These are phyloP conservation scores for Hyposoter didymator DNA, from an alignment of 2,888 invertebrate species.

Conservation along the genomic window DNA sequence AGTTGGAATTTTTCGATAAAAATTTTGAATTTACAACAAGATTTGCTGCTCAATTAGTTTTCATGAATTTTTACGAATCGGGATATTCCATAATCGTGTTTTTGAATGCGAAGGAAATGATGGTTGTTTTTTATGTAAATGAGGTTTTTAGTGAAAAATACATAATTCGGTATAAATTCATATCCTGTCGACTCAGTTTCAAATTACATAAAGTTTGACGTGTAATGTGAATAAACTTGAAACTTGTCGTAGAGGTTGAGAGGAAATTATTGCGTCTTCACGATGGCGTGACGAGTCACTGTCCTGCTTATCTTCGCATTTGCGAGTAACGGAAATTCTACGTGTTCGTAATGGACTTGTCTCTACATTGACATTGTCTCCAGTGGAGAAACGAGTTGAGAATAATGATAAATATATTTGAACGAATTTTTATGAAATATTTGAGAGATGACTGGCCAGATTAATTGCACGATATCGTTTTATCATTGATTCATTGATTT, in stretches of 20 bases:
- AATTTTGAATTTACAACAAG: background rate
- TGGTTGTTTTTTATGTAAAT: too few relatives aligned
- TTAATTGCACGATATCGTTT: slow-evolving; percentile 9
- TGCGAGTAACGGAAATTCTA: slow-evolving; percentile 40
- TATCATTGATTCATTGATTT: slow-evolving; percentile 15
- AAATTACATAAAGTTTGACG: slow-evolving; percentile 21
- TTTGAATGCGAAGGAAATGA: too few relatives aligned
- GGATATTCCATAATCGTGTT: too few relatives aligned
- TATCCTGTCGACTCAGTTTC: slow-evolving; percentile 18
- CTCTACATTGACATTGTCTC: slow-evolving; percentile 1
- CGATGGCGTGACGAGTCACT: slow-evolving; percentile 32
- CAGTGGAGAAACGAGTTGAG: background rate
- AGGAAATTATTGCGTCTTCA: slow-evolving; percentile 15
- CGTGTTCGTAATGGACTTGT: slow-evolving; percentile 22
- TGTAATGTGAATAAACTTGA: slow-evolving; percentile 35
- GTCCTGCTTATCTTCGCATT: slow-evolving; percentile 29
- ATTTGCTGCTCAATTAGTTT: background rate
- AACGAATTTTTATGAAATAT: background rate
- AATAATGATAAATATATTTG: slow-evolving; percentile 1
- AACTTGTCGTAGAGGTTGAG: background rate
- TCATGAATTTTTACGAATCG: background rate
- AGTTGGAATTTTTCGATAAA: background rate
- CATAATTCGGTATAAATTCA: background rate
- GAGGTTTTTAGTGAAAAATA: too few relatives aligned
- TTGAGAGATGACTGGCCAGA: background rate